phyloP scores from a whole-genome alignment of 2,888 invertebrate species.

The Erebia aethiops region DNA sequence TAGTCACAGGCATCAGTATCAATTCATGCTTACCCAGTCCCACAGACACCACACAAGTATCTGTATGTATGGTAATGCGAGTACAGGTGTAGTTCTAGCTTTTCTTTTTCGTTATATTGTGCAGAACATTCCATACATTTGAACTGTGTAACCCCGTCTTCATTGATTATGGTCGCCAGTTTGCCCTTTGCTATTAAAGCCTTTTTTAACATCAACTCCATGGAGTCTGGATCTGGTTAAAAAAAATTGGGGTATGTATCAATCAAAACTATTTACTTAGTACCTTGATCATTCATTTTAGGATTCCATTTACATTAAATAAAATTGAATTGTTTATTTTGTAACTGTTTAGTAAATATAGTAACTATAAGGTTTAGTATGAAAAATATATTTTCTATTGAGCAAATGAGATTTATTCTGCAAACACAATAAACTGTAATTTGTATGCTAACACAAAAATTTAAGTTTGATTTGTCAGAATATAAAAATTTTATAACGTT shows the following conservation, averaged over 20 bases:
- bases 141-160: conserved; percentile 86
- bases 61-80: conserved; percentile 90
- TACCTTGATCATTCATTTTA: too few species aligned
- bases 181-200: conserved; percentile 86
- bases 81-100: conserved; percentile 88
- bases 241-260: not conserved
- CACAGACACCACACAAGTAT: conserved; percentile 89
- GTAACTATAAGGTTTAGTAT: too few species aligned
- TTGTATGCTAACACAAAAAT: too few species aligned
- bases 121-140: conserved; percentile 91
- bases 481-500: not conserved
- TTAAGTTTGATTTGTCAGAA: too few species aligned
- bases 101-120: conserved; percentile 88
- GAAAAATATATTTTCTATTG: too few species aligned
- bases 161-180: conserved; percentile 87
- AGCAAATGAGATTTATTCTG: too few species aligned
- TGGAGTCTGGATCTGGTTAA: conserved; percentile 42
- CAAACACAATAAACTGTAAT: too few species aligned
- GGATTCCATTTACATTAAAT: too few species aligned
- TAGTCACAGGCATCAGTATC: not conserved
- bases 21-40: conserved; percentile 81
- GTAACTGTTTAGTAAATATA: too few species aligned
- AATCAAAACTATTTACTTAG: too few species aligned
- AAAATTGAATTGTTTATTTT: too few species aligned
- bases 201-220: conserved; percentile 59